Base-by-base conservation (phyloP, 1,140 invertebrate genomes). In the Plutomurus gul region DNA sequence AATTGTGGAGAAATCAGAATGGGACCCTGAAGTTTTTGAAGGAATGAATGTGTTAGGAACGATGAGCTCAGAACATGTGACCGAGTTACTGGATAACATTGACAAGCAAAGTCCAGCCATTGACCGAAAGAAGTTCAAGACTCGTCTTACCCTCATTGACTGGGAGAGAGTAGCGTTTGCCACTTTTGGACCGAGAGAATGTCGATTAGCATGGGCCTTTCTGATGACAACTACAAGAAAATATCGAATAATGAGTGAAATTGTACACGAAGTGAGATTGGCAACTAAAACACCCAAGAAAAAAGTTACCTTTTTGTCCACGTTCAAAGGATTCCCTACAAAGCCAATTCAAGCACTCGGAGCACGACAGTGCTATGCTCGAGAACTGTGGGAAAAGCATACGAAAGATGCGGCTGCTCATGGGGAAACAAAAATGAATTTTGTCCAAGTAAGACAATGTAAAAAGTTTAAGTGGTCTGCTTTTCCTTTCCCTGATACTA, bases 201-300 rank as follows among this genome's bases (percentile, higher is more conserved):
- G 81, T 43, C 27, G 27, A n/a, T n/a, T 22, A 0, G 72, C 65
- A 6, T 80, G 78, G 78, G 5, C 30, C 4, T 75, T 25, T 30
- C 13, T 82, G 72, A 75, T 56, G 30, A 43, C 16, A 4, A 27
- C 51, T n/a, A 71, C 78, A 0, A 39, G 81, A 40, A 80, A 72
- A 27, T 82, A 40, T 51, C 36, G 81, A n/a, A 80, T 80, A 25
- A 78, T 82, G 81, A 11, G 4, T 13, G 81, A 82, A 65, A 13
- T 82, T 6, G 43, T 82, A 4, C n/a, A 70, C 7, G 81, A 82
- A 73, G 22, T 82, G 1, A 51, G 75, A 18, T 7, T 77, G 7
- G 8, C 74, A 37, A 49, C 18, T 0, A 71, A 76, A 10, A 51
- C 18, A 47, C 37, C 56, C 11, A 37, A 39, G 18, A 39, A 39